Evolutionary conservation across 1,140 invertebrate species (phyloP), one percentile per base, ranked within the genome.

Genomic region (Atta colombica): DNA sequence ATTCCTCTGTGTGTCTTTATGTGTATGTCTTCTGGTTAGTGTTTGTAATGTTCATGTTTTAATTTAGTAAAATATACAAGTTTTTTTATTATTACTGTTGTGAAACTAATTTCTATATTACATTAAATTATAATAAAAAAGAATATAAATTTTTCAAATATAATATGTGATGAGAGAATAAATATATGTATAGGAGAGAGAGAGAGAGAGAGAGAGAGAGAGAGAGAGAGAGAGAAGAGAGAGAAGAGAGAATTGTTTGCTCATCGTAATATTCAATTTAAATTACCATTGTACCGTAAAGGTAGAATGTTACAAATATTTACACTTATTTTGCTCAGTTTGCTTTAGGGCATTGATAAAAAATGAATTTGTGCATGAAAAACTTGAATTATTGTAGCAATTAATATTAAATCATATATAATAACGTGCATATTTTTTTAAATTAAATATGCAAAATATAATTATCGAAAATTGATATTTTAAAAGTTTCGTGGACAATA

Each of bases 381-480:
- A 69, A 35, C 4, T 35, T 65, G 51, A 39, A 16, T 31, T 39
- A 65, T 81, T 71, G 5, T 45, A 21, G 5, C 16, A 8, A 45
- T 55, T 45, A 55, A 28, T 39, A 55, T 53, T 53, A 21, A 55
- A 80, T 68, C 14, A 4, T 31, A 55, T 55, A 21, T 69, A 66
- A 25, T n/a, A 31, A 78, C 10, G 35, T 35, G 31, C 31, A 55
- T 39, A 1, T 53, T 53, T 69, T 80, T 25, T 58, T 8, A 58
- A 25, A 71, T 71, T 71, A 25, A 55, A 25, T 25, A 45, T 45
- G 66, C 35, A 14, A 21, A 14, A 58, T 69, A 68, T 39, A 31
- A 65, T 65, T 35, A 81, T 81, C 35, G 53, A 86, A 86, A 87
- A 69, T 72, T 85, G 35, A 35, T n/a, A 69, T 69, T 69, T 81